These are phyloP conservation scores for Cosmopolites sordidus DNA, from an alignment of 2,888 invertebrate genomes.

Conservation along the genomic window DNA sequence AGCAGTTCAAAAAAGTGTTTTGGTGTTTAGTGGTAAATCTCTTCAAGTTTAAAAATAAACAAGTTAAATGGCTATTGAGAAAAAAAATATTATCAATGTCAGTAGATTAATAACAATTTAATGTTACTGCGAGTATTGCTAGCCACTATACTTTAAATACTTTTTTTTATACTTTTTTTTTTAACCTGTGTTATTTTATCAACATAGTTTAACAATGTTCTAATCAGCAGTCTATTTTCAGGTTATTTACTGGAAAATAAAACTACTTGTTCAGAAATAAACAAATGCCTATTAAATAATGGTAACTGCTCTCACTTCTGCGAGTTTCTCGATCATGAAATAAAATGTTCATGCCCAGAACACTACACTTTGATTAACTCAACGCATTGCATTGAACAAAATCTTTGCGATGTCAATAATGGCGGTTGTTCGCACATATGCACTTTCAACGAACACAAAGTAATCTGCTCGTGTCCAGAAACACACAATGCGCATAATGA, in stretches of 20 bases:
- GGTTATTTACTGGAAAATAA: constrained; percentile 21
- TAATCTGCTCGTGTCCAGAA: constrained; percentile 50
- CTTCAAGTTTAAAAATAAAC: no score
- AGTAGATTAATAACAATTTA: no score
- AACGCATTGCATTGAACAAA: constrained; percentile 44
- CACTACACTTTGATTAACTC: constrained; percentile 44
- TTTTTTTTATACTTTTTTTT: no score
- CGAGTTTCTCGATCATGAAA: constrained; percentile 49
- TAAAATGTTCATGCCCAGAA: constrained; percentile 47
- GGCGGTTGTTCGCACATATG: constrained; percentile 42
- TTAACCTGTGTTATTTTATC: no score
- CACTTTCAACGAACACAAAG: constrained; percentile 43
- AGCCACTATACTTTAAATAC: no score
- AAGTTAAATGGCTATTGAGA: no score
- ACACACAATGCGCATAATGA: constrained; percentile 41
- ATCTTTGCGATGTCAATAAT: constrained; percentile 48
- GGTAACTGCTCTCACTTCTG: constrained; percentile 55
- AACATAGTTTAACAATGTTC: not conserved
- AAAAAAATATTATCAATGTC: no score
- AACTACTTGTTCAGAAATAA: constrained; percentile 47
- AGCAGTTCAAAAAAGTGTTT: no score
- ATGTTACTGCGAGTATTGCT: no score
- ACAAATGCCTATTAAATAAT: constrained; percentile 50
- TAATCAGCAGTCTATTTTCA: no score
- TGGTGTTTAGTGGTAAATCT: no score